Conservation (phyloP, 2,113 vertebrate species). For the Dicaeum eximium region DNA sequence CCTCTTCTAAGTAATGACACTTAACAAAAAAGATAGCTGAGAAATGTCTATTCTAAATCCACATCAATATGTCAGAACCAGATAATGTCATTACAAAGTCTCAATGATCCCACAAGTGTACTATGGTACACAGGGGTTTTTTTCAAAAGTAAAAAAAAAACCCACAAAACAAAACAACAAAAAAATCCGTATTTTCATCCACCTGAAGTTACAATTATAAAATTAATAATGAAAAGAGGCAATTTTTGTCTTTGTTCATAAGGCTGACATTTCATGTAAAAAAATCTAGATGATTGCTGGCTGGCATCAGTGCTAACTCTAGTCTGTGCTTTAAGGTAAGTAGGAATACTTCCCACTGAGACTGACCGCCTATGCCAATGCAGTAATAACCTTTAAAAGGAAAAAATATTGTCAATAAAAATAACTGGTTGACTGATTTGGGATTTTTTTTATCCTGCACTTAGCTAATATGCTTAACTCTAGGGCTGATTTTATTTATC, state of each 20-base stretch:
- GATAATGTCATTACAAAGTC: background rate
- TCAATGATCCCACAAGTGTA: background rate
- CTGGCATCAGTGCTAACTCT: background rate
- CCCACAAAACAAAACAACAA: background rate
- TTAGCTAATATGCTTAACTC: background rate
- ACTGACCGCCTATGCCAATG: background rate
- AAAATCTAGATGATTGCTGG: background rate
- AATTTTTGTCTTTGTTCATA: background rate
- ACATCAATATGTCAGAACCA: background rate
- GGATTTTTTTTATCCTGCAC: background rate
- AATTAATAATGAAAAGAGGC: background rate
- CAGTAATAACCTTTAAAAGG: background rate
- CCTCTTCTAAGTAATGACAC: background rate
- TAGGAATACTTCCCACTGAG: background rate
- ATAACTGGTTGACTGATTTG: background rate
- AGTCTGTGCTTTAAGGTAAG: background rate
- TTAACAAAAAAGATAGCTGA: background rate
- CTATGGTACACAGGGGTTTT: fast-evolving
- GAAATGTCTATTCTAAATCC: background rate
- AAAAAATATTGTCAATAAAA: background rate
- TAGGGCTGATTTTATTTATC: background rate
- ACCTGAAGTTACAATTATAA: background rate
- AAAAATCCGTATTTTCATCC: background rate
- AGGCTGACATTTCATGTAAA: background rate
- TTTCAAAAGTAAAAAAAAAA: background rate